Evolutionary conservation across 2,888 invertebrate species (phyloP).

Genomic region (Allacma fusca): DNA sequence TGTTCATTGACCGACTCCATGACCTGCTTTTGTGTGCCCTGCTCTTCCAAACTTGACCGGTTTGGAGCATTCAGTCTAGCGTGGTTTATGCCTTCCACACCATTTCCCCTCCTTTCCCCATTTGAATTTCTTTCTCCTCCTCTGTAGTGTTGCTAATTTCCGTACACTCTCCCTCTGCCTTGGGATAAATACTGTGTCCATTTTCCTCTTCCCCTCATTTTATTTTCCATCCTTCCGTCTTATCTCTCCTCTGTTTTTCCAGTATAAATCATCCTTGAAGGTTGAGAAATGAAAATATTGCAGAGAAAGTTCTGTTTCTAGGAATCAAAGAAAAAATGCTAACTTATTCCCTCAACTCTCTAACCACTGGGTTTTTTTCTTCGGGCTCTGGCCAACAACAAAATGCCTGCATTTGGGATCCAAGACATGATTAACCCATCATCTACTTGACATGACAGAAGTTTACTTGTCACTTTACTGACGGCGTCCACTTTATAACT

Average conservation of each 20-base stretch:
- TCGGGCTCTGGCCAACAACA: not conserved
- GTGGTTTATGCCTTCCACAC: too few relatives aligned
- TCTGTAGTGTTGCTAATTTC: too few relatives aligned
- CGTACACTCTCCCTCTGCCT: too few relatives aligned
- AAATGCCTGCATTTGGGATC: conserved; percentile 10
- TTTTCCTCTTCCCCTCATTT: not conserved
- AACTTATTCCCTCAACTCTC: conserved; percentile 5
- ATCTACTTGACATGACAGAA: conserved; percentile 28
- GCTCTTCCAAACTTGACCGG: too few relatives aligned
- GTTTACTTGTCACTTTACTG: conserved; percentile 31
- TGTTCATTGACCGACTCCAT: too few relatives aligned
- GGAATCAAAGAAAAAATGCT: not conserved
- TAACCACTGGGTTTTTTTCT: not conserved
- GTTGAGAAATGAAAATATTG: not conserved
- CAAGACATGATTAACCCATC: conserved; percentile 35
- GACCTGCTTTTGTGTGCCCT: too few relatives aligned
- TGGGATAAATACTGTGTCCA: too few relatives aligned
- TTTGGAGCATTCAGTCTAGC: too few relatives aligned
- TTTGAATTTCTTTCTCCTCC: too few relatives aligned
- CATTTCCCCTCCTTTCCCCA: too few relatives aligned
- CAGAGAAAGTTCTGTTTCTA: not conserved
- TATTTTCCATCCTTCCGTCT: not conserved
- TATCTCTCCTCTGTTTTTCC: not conserved
- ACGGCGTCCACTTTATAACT: conserved; percentile 27
- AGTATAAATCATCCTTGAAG: conserved; percentile 5